Evolutionary conservation across 1,140 invertebrate species (phyloP), one percentile per base, ranked within the genome.

Genomic region (Anastatus disparis): DNA sequence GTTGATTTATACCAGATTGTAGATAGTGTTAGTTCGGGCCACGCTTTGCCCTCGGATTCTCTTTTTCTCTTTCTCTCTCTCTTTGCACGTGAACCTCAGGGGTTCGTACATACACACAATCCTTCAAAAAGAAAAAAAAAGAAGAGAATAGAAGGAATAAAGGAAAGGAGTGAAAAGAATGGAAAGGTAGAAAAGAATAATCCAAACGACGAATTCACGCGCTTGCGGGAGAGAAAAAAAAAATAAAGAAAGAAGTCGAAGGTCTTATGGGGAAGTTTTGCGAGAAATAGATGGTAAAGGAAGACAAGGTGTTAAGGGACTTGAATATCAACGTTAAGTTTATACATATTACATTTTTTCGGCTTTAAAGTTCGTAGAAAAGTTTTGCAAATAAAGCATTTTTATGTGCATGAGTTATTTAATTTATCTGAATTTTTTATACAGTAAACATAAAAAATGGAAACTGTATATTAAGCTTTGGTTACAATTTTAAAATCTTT

Each of bases 1-100:
- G 78, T 83, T 83, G 81, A 83, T 83, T 83, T 82, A 83, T 82
- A 77, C 80, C 78, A 83, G 80, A 82, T 83, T 78, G 76, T 77
- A 83, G 81, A 83, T 83, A 83, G 73, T 70, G 68, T n/a, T n/a
- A n/a, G n/a, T 65, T 58, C 74, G 61, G 75, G n/a, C 40, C 52
- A 58, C 20, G 50, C 24, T 55, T 67, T 46, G n/a, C 40, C 53
- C 35, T 65, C 20, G 50, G 63, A 53, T 70, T 64, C 62, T 50
- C n/a, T n/a, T n/a, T n/a, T n/a, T n/a, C n/a, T n/a, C n/a, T n/a
- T n/a, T n/a, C n/a, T n/a, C n/a, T n/a, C n/a, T n/a, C n/a, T n/a
- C n/a, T n/a, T n/a, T n/a, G 17, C 38, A 17, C 40, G n/a, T 44
- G 53, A 46, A 58, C 52, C 67, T 56, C 12, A 20, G 26, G 52